phyloP scores from a whole-genome alignment of 2,797 vertebrate species.

The Hypotaenidia okinawae region DNA sequence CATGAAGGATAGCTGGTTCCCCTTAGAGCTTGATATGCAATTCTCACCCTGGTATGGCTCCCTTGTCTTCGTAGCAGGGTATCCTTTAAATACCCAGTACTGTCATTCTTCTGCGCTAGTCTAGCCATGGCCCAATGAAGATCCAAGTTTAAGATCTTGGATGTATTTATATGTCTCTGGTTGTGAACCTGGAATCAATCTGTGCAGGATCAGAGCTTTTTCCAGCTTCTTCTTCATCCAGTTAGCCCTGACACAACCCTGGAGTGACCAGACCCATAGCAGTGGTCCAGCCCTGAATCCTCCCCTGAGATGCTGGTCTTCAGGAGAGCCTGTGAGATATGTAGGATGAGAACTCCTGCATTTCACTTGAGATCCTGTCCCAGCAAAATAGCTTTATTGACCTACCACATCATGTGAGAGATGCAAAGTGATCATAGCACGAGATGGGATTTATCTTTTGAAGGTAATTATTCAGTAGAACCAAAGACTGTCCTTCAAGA shows the following conservation, averaged over 20 bases:
- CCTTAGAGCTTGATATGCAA: not conserved
- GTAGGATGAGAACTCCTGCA: not conserved
- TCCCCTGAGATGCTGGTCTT: not conserved
- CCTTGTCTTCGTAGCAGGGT: not conserved
- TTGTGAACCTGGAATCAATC: not conserved
- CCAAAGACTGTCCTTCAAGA: not conserved
- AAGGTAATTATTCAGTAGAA: constrained; percentile 36
- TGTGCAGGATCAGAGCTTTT: not conserved
- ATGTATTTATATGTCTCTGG: not conserved
- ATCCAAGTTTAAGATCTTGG: not conserved
- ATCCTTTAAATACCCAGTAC: accelerated
- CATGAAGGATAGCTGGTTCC: not conserved
- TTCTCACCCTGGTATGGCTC: not conserved
- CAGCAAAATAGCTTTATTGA: not conserved
- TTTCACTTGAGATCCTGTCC: not conserved
- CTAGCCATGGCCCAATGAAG: not conserved
- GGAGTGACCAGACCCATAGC: not conserved
- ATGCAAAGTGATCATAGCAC: not conserved
- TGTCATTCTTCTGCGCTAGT: not conserved
- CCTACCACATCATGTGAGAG: not conserved
- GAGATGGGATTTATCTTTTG: not conserved
- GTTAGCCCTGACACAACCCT: not conserved
- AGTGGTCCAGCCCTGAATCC: not conserved
- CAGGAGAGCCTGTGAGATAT: not conserved
- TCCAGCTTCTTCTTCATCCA: not conserved